Base-by-base conservation (phyloP, 2,888 invertebrate genomes). In the Azorinus chamasolen region DNA sequence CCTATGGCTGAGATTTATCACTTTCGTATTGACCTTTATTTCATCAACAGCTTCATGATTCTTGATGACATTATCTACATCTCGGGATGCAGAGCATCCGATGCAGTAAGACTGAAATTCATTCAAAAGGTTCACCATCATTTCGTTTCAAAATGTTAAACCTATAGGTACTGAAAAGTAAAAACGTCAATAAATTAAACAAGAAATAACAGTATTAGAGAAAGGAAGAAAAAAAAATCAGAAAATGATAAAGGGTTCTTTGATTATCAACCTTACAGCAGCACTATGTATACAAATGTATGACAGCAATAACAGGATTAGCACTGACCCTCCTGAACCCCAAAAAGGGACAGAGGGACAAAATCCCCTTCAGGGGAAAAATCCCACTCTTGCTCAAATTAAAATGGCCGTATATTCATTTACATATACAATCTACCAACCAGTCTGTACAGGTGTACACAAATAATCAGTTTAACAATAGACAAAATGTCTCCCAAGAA, bases 1-100 rank as follows among this genome's bases (percentile, higher is more conserved):
- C 76, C 85, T 84, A 85, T 79, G 83, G 73, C 84, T 85, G 66
- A 64, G 65, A 69, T n/a, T 22, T 24, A 57, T 54, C 32, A 32
- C 24, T 8, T 53, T 62, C 8, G 4, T 27, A 27, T 46, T 25
- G 24, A n/a, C 27, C 27, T 5, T 18, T 20, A 27, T 27, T 32
- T 46, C 2, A 46, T 18, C n/a, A 54, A 6, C 32, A 32, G 46
- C 12, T 20, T 27, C 24, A 14, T 25, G n/a, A 32, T n/a, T 46
- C 46, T 18, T 18, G 45, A 18, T n/a, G 4, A 3, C 46, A 27
- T 27, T 32, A 32, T 18, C 46, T 6, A 20, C 12, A 1, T 27
- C 27, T 46, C 46, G 59, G 46, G n/a, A 46, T 20, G 16, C 16
- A 12, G 27, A 27, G 27, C 59, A 59, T 18, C 32, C 18, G 46